These are phyloP conservation scores for Ophioninae sp. DNA, from an alignment of 2,888 invertebrate genomes.

Conservation along the genomic window DNA sequence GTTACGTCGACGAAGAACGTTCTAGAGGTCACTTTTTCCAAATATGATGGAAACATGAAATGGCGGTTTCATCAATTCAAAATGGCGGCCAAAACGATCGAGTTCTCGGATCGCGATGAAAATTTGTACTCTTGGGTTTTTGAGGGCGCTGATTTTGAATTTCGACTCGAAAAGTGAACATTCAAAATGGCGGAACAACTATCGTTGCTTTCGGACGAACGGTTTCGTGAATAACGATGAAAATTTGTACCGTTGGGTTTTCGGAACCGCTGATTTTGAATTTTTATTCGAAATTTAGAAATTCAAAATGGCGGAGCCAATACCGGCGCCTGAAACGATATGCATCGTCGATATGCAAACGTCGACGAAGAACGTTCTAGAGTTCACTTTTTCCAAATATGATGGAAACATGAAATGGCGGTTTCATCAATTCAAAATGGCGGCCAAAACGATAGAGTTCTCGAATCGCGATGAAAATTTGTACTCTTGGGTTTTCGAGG, in stretches of 20 bases:
- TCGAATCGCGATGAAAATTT: neutral
- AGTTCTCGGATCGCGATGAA: neutral
- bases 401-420: neutral
- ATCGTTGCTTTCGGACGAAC: neutral
- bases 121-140: neutral
- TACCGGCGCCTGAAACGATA: neutral
- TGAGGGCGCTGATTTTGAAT: neutral
- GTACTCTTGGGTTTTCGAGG: neutral
- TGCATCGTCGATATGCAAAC: too few relatives aligned
- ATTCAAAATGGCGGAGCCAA: neutral
- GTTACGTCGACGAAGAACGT: too few relatives aligned
- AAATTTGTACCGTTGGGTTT: neutral
- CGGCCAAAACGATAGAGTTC: neutral
- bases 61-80: neutral
- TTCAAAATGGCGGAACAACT: neutral
- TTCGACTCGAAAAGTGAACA: neutral
- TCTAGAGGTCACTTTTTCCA: too few relatives aligned
- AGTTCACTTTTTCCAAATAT: too few relatives aligned
- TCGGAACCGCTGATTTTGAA: neutral
- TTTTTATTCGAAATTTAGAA: neutral
- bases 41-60: neutral
- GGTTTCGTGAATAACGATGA: neutral
- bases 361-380: too few relatives aligned
- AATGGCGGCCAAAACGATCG: neutral
- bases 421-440: too few relatives aligned